Base-by-base conservation (phyloP, 1,140 invertebrate genomes). In the Lerema accius region DNA sequence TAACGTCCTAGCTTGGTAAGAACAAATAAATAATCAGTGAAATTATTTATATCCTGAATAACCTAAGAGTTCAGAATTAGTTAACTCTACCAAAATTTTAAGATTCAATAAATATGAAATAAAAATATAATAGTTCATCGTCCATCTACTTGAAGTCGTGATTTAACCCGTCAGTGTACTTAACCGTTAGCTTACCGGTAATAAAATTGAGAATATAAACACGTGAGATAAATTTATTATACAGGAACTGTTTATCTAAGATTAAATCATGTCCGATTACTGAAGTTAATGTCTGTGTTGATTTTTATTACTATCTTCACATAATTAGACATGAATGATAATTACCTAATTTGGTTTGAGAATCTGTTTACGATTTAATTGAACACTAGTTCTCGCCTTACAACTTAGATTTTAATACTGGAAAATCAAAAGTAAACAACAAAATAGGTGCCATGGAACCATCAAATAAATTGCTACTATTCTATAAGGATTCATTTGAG, bases 181-280 rank as follows among this genome's bases (percentile, higher is more conserved):
- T 13, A 15, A 49, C 46, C 46, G 46, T 48, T 48, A 48, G 11
- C 6, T 48, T 48, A 19, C 6, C 19, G 19, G 45, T 49, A 49
- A 32, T 49, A 49, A 49, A 49, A 49, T 32, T 49, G 46, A 32
- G 46, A 49, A 26, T 49, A 49, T 15, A 15, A 28, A 14, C 45
- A 32, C 46, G 46, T 32, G 46, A 32, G 46, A 49, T 13, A 49
- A 37, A 11, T 37, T 14, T 23, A 45, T 48, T 9, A 49, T 10
- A 49, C 46, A 49, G 1, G n/a, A 37, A 37, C 35, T 37, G 10
- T 11, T 37, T 37, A 37, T 37, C 35, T 37, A 37, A 37, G 35
- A 37, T 37, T 37, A 37, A 37, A 37, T 37, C 35, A 37, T 37
- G 35, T 37, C n/a, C 11, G 35, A 37, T 37, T 37, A 37, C 35